These are phyloP conservation scores for Scotopteryx bipunctaria DNA, from an alignment of 2,888 invertebrate species.

Conservation along the genomic window DNA sequence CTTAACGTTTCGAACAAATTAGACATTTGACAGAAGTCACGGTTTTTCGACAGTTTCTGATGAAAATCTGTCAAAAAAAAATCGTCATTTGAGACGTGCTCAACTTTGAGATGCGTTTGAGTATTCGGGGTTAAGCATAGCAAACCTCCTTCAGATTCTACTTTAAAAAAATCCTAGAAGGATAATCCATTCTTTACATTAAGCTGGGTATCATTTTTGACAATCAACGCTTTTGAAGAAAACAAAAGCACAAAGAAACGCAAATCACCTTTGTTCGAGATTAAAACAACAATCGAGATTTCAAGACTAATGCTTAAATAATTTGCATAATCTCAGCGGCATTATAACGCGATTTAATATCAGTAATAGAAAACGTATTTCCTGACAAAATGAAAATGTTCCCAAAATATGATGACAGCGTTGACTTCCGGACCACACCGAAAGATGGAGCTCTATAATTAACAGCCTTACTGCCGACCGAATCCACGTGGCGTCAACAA, in stretches of 20 bases:
- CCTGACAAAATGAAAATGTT: slow-evolving; percentile 64
- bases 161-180: too few relatives aligned
- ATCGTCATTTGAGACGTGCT: too few relatives aligned
- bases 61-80: too few relatives aligned
- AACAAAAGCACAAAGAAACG: not conserved
- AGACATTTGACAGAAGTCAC: too few relatives aligned
- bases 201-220: too few relatives aligned
- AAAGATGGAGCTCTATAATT: slow-evolving; percentile 56
- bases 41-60: too few relatives aligned
- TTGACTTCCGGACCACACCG: slow-evolving; percentile 78
- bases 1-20: too few relatives aligned
- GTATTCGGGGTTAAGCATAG: too few relatives aligned
- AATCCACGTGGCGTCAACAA: slow-evolving; percentile 59
- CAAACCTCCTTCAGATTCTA: too few relatives aligned
- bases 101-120: too few relatives aligned
- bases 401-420: slow-evolving; percentile 64
- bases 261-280: slow-evolving; percentile 11
- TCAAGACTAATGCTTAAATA: slow-evolving; percentile 33
- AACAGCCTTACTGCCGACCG: slow-evolving; percentile 54
- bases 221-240: not conserved
- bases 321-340: slow-evolving; percentile 35
- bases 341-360: slow-evolving; percentile 42
- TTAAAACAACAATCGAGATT: slow-evolving; percentile 5
- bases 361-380: slow-evolving; percentile 54
- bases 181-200: too few relatives aligned